phyloP scores from a whole-genome alignment of 2,797 vertebrate species.

The Tachyglossus aculeatus region DNA sequence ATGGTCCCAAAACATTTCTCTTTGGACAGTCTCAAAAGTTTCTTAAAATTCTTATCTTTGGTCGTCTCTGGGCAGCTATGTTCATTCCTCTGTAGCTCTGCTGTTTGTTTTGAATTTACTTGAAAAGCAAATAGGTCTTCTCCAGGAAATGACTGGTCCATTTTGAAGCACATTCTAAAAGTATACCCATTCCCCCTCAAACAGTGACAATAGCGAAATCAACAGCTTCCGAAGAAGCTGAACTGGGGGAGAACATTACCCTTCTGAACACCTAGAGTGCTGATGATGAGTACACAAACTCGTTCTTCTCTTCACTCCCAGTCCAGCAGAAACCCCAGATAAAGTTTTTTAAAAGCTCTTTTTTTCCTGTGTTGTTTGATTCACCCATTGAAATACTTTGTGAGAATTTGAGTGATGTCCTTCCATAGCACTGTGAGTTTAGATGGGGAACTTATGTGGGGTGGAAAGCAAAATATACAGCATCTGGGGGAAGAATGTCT shows the following conservation, averaged over 20 bases:
- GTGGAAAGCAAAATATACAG: slow-evolving; percentile 61
- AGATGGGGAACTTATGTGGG: slow-evolving; percentile 29
- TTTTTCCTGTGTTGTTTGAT: slow-evolving; percentile 35
- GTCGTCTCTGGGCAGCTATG: too few relatives aligned
- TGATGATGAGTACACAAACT: slow-evolving; percentile 6
- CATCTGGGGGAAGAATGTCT: slow-evolving; percentile 46
- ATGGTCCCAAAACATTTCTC: slow-evolving; percentile 35
- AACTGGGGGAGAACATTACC: slow-evolving; percentile 15
- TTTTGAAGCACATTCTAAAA: too few relatives aligned
- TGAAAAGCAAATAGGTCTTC: too few relatives aligned
- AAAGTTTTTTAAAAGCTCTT: slow-evolving; percentile 6
- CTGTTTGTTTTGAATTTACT: too few relatives aligned
- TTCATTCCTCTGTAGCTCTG: too few relatives aligned
- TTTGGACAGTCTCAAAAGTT: too few relatives aligned
- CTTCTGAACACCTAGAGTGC: slow-evolving; percentile 1
- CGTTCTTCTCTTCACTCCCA: not conserved
- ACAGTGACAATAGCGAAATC: slow-evolving; percentile 18
- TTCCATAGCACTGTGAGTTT: slow-evolving; percentile 26
- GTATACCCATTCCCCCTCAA: not conserved
- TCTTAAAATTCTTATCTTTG: too few relatives aligned
- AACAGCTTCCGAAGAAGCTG: slow-evolving; percentile 25
- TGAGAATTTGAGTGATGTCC: slow-evolving; percentile 46
- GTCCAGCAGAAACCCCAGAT: slow-evolving; percentile 23
- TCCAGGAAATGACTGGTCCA: too few relatives aligned
- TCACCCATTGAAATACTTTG: slow-evolving; percentile 38